Evolutionary conservation across 2,888 invertebrate species (phyloP), one percentile per base, ranked within the genome.

Genomic region (Cepaea hortensis): DNA sequence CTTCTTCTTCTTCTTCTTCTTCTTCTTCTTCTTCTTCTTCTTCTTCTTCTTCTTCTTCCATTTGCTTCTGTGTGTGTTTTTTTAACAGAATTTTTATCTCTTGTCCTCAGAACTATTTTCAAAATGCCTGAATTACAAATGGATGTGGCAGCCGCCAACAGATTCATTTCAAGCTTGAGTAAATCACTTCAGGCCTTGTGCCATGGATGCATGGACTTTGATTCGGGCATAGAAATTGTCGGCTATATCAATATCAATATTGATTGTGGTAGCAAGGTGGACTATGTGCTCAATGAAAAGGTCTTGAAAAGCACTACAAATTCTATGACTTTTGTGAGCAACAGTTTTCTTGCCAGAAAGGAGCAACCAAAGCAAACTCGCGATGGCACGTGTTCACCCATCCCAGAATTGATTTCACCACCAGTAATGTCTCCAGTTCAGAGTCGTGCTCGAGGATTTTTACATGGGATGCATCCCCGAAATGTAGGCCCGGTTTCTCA

Each of bases 311-410:
- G 86, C 77, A 88, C 85, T 20, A 83, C 88, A 62, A 89, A 89
- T 81, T 88, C 89, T 9, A 85, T 87, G 85, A 89, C 89, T 3
- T 89, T 89, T 87, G 82, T 88, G 7, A 89, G 89, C 83, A 87
- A 89, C 68, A 88, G 87, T 62, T 88, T 87, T 35, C 70, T 84
- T 65, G 84, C 84, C 23, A 84, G 68, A 76, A 87, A 87, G 76
- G 84, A 84, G 18, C 81, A 81, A 35, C 79, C 68, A 55, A 87
- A 87, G 73, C 84, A 87, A 20, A 80, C 73, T 11, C 77, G 81
- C 3, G 87, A 87, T 81, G 87, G 87, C 20, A 13, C 81, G 9
- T 87, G 87, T 65, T 87, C 87, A 15, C 87, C 87, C 7, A 73
- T 87, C 23, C n/a, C 81, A 55, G 87, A 87, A 62, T 7, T 87